These are phyloP conservation scores for Tiphia femorata DNA, from an alignment of 2,888 invertebrate genomes.

Conservation along the genomic window DNA sequence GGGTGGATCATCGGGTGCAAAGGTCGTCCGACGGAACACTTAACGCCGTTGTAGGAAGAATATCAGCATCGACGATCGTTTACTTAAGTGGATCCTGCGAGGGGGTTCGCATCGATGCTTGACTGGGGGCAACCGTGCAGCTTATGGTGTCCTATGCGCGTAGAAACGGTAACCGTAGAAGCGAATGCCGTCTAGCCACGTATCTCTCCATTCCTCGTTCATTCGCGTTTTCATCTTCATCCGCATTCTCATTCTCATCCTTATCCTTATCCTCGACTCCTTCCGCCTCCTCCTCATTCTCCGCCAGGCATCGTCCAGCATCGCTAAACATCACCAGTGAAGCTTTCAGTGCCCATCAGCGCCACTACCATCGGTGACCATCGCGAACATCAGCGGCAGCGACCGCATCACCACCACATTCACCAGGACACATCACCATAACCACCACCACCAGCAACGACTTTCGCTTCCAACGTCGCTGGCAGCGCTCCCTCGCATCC, in stretches of 20 bases:
- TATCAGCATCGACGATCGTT: constrained; percentile 29
- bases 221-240: constrained; percentile 12
- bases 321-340: no score
- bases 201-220: constrained; percentile 4
- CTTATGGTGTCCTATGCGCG: constrained; percentile 8
- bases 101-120: constrained; percentile 18
- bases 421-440: neutral
- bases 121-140: constrained; percentile 14
- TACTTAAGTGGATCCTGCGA: constrained; percentile 20
- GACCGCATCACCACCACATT: neutral
- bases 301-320: neutral
- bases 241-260: neutral
- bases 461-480: no score
- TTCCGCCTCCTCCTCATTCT: neutral
- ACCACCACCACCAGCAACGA: constrained; percentile 1
- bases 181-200: neutral
- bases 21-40: constrained; percentile 21
- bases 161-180: constrained; percentile 5
- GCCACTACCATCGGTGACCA: no score
- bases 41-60: constrained; percentile 29
- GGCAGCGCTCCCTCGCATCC: constrained; percentile 67
- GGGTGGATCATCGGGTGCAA: constrained; percentile 13
- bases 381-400: no score
- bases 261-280: neutral
- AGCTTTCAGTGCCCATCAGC: no score